Percentiles rank a stretch among this genome's conserved stretches.
Conservation (phyloP, 2,888 invertebrate species). For the Nasonia oneida region DNA sequence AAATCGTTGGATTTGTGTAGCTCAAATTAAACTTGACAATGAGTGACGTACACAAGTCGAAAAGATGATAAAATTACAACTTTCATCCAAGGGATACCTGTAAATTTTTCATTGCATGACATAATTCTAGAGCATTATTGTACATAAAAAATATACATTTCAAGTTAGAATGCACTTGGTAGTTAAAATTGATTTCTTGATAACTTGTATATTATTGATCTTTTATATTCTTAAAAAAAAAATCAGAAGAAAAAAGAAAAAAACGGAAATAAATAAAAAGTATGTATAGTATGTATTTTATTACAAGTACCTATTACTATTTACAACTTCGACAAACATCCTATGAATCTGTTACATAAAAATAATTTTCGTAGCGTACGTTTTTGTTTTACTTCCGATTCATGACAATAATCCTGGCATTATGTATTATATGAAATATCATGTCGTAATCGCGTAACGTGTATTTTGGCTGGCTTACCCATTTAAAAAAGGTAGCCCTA, state of each 20-base stretch:
- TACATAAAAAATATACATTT: background rate
- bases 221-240: background rate
- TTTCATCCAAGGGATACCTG: background rate
- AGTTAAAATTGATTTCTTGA: background rate
- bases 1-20: no score
- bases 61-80: no score
- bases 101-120: background rate
- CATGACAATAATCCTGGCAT: slow-evolving; percentile 42
- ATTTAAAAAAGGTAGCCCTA: slow-evolving; percentile 37
- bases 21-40: no score
- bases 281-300: slow-evolving; percentile 72
- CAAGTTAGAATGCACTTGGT: background rate
- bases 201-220: background rate
- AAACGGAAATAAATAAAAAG: slow-evolving; percentile 38
- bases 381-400: slow-evolving; percentile 37
- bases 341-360: slow-evolving; percentile 75
- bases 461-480: slow-evolving; percentile 45
- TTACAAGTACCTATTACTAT: slow-evolving; percentile 73
- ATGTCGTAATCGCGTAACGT: slow-evolving; percentile 20
- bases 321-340: slow-evolving; percentile 64
- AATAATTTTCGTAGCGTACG: slow-evolving; percentile 71
- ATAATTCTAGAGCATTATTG: background rate
- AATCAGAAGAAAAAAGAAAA: slow-evolving; percentile 16
- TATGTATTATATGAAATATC: slow-evolving; percentile 48
- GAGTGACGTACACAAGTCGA: no score